Evolutionary conservation across 2,888 invertebrate genomes (phyloP).

Genomic region (Drosophila lacicola): DNA sequence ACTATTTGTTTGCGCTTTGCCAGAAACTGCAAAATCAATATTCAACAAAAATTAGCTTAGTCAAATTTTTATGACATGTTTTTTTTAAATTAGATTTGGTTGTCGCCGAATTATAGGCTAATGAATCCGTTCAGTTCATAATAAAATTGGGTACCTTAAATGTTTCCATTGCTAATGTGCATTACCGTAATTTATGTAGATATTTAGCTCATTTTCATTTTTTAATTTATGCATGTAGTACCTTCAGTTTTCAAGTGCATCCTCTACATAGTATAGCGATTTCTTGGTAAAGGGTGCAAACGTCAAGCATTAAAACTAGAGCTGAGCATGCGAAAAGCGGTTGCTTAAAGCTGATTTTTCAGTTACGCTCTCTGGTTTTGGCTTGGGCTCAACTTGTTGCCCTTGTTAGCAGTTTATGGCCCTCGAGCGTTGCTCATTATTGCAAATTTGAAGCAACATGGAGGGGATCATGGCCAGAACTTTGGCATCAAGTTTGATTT

Average conservation of each 20-base stretch:
- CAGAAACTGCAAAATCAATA: no score
- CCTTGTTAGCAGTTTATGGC: conserved; percentile 51
- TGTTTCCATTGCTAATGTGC: not conserved
- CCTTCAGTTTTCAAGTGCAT: not conserved
- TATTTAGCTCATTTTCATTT: not conserved
- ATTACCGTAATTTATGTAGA: not conserved
- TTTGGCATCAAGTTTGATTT: conserved; percentile 75
- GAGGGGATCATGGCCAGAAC: conserved; percentile 38
- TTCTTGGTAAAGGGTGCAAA: not conserved
- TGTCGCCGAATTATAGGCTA: no score
- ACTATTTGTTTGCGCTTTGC: no score
- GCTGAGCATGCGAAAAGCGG: conserved; percentile 28
- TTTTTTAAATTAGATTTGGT: no score
- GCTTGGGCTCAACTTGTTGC: conserved; percentile 63
- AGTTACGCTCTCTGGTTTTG: conserved; percentile 14
- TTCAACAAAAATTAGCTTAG: no score
- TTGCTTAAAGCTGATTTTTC: conserved; percentile 51
- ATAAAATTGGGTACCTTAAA: no score
- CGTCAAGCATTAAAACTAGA: conserved; percentile 2
- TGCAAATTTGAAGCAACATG: conserved; percentile 50
- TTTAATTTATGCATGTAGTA: not conserved
- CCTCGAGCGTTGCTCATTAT: conserved; percentile 69
- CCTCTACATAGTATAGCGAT: not conserved
- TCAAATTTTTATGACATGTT: no score
- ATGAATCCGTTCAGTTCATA: no score